These are phyloP conservation scores for Melipona bicolor DNA, from an alignment of 2,888 invertebrate genomes.

Conservation along the genomic window DNA sequence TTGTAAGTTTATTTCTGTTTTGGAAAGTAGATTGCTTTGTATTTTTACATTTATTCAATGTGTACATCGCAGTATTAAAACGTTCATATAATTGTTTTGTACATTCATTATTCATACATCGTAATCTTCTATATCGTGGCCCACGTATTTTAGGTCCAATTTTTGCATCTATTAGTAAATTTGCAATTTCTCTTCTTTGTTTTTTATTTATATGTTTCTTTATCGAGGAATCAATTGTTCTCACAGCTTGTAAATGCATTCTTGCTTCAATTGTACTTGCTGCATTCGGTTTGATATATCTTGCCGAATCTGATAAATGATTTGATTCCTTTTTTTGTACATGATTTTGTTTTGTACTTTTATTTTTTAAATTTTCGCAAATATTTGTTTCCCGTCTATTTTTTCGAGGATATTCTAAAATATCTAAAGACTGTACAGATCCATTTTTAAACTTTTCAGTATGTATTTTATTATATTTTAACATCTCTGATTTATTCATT, in stretches of 20 bases:
- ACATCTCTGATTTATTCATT: constrained; percentile 57
- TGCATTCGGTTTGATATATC: constrained; percentile 25
- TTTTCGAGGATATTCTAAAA: constrained; percentile 12
- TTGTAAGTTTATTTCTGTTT: constrained; percentile 39
- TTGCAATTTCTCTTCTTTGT: constrained; percentile 77
- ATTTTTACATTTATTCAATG: constrained; percentile 38
- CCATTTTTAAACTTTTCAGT: constrained; percentile 30
- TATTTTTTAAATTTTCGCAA: constrained; percentile 12
- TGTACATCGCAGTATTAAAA: constrained; percentile 40
- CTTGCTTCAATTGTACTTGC: constrained; percentile 35
- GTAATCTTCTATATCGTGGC: constrained; percentile 69
- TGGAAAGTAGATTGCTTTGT: constrained; percentile 42
- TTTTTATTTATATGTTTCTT: constrained; percentile 69
- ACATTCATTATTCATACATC: constrained; percentile 57
- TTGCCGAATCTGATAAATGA: constrained; percentile 3
- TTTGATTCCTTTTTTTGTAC: constrained; percentile 22
- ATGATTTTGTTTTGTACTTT: neutral
- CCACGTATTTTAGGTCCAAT: constrained; percentile 75
- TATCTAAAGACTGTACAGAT: constrained; percentile 11
- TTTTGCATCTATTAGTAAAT: constrained; percentile 79
- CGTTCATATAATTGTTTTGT: constrained; percentile 47
- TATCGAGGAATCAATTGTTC: constrained; percentile 38
- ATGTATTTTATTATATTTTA: constrained; percentile 42
- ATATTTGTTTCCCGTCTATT: neutral
- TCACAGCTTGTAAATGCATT: constrained; percentile 45